Percentiles rank a stretch among this genome's conserved stretches.
phyloP scores from a whole-genome alignment of 2,797 vertebrate species.

The Microctenopoma steveboyesi region DNA sequence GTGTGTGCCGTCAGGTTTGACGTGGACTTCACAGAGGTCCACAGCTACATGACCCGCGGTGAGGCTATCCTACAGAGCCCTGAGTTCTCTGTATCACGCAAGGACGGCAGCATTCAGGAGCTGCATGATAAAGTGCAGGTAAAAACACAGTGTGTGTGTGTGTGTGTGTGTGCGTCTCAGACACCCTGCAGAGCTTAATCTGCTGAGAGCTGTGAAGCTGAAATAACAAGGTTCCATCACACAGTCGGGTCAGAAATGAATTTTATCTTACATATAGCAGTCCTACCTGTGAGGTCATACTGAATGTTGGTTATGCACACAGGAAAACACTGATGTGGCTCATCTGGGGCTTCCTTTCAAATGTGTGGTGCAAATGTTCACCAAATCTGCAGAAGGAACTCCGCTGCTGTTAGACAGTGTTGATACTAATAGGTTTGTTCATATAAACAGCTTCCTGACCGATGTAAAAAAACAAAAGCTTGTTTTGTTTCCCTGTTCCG shows the following conservation, averaged over 20 bases:
- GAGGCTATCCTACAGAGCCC: conserved; percentile 95
- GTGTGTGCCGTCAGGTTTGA: conserved; percentile 86
- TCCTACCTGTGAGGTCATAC: background rate
- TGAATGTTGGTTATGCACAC: conserved; percentile 25
- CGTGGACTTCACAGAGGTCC: conserved; percentile 95
- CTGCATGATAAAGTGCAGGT: conserved; percentile 96
- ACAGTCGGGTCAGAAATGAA: conserved; percentile 31
- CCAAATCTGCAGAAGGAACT: background rate
- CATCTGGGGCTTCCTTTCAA: background rate
- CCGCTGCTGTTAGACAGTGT: background rate
- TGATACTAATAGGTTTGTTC: background rate
- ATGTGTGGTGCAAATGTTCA: background rate
- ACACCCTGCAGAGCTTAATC: conserved; percentile 14
- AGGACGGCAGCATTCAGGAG: conserved; percentile 92
- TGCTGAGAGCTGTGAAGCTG: conserved; percentile 18
- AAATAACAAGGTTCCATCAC: conserved; percentile 38
- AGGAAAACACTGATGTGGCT: conserved; percentile 9
- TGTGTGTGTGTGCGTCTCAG: background rate
- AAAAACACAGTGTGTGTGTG: conserved; percentile 44
- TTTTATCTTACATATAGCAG: conserved; percentile 14
- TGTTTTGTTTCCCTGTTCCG: no score
- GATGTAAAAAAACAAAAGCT: no score
- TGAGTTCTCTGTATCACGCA: conserved; percentile 90
- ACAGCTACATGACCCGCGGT: conserved; percentile 98
- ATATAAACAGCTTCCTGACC: background rate